Percentiles rank a stretch among this genome's conserved stretches.
Conservation (phyloP, 2,797 vertebrate species). For the Brachyalestes nurse region DNA sequence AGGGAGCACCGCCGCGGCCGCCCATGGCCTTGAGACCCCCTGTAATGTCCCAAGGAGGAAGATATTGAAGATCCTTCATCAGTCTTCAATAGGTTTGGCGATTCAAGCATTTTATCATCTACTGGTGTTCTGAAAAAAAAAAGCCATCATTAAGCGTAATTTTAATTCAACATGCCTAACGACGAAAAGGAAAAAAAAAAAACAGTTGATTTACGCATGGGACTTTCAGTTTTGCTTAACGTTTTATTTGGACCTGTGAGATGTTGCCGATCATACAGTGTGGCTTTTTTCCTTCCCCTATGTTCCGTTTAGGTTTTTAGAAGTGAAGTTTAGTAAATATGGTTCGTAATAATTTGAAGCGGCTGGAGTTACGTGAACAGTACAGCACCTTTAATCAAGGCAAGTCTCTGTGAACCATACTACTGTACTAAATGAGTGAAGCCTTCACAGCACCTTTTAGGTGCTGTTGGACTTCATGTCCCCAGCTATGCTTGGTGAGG, state of each 20-base stretch:
- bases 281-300: constrained; percentile 85
- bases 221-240: constrained; percentile 76
- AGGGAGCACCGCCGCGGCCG: constrained; percentile 92
- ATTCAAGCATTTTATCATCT: constrained; percentile 99
- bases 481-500: constrained; percentile 99
- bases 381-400: constrained; percentile 85
- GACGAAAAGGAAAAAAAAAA: constrained; percentile 69
- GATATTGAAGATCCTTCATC: constrained; percentile 91
- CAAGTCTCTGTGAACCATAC: constrained; percentile 95
- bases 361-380: constrained; percentile 85
- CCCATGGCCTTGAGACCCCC: constrained; percentile 98
- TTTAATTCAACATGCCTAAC: constrained; percentile 41
- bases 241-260: constrained; percentile 77
- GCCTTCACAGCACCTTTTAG: constrained; percentile 93
- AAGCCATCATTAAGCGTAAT: constrained; percentile 70
- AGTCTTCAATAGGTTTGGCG: constrained; percentile 96
- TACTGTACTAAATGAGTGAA: constrained; percentile 77
- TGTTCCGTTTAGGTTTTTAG: constrained; percentile 98
- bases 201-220: constrained; percentile 78
- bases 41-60: constrained; percentile 98
- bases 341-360: constrained; percentile 98
- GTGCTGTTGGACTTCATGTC: constrained; percentile 99
- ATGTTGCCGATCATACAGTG: constrained; percentile 91
- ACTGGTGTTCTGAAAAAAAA: constrained; percentile 80
- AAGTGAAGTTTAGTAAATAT: constrained; percentile 98